A percentile compares a stretch with the other conserved stretches of the same genome.
These are phyloP conservation scores for Harmothoe impar DNA, from an alignment of 2,888 invertebrate genomes.

Conservation along the genomic window DNA sequence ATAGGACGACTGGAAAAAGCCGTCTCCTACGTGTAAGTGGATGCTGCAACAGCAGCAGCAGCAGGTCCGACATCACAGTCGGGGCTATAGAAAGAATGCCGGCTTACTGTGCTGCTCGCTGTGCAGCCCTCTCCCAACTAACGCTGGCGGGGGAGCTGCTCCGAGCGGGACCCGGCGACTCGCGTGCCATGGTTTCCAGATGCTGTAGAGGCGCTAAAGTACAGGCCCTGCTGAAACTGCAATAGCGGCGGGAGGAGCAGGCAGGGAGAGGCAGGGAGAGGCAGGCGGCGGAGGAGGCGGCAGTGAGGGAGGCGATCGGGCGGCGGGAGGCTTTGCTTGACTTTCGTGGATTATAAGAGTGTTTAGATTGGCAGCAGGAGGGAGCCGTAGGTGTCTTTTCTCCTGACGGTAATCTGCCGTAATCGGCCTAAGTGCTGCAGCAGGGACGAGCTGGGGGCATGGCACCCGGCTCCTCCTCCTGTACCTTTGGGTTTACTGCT, in stretches of 20 bases:
- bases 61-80: not conserved
- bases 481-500: too few relatives aligned
- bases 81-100: slow-evolving; percentile 47
- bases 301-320: not conserved
- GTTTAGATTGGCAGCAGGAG: not conserved
- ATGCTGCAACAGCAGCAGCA: not conserved
- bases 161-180: not conserved
- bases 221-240: not conserved
- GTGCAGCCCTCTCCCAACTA: not conserved
- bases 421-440: not conserved
- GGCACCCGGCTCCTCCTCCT: not conserved
- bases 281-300: not conserved
- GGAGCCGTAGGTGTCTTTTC: not conserved
- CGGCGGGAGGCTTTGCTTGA: not conserved
- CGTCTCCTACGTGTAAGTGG: not conserved
- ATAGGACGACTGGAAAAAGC: not conserved
- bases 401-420: not conserved
- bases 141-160: slow-evolving; percentile 17
- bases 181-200: slow-evolving; percentile 34
- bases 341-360: slow-evolving; percentile 26
- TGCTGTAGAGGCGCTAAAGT: not conserved
- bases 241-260: too few relatives aligned
- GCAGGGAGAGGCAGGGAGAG: not conserved
- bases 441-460: not conserved
- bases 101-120: slow-evolving; percentile 34